Evolutionary conservation across 1,140 invertebrate species (phyloP).

Genomic region (Globodera rostochiensis): DNA sequence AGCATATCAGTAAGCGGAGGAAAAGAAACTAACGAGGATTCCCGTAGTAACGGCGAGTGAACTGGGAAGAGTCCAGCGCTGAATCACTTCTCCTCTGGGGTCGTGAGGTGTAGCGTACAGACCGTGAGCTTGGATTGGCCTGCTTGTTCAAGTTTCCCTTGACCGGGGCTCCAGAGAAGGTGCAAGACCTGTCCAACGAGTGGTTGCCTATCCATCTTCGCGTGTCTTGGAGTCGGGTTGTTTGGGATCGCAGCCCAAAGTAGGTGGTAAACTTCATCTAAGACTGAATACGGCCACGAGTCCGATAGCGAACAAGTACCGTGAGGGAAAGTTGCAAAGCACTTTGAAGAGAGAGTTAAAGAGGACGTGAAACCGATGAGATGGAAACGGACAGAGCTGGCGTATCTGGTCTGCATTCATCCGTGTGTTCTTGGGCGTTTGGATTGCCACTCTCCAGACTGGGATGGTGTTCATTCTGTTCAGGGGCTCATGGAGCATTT

Average conservation of each 20-base stretch:
- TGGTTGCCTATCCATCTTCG: neutral
- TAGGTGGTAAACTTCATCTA: too few species aligned
- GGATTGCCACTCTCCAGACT: too few species aligned
- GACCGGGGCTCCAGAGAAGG: conserved; percentile 30
- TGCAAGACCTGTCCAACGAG: conserved; percentile 68
- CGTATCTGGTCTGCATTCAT: too few species aligned
- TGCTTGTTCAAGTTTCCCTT: conserved; percentile 53
- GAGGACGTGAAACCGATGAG: too few species aligned
- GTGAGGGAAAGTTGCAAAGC: too few species aligned
- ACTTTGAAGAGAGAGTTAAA: too few species aligned
- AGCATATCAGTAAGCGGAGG: conserved; percentile 87
- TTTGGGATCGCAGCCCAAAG: too few species aligned
- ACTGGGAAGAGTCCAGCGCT: conserved; percentile 77
- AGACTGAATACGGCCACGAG: too few species aligned
- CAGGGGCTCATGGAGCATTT: conserved; percentile 35
- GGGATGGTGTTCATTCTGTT: conserved; percentile 14
- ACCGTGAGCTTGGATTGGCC: conserved; percentile 70
- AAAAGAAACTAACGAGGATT: conserved; percentile 89
- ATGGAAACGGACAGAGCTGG: too few species aligned
- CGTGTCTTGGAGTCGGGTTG: conserved; percentile 77
- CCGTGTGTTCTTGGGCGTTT: too few species aligned
- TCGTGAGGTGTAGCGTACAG: conserved; percentile 75
- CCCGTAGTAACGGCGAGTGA: conserved; percentile 83
- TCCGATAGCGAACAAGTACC: too few species aligned
- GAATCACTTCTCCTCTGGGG: conserved; percentile 68